Evolutionary conservation across 2,888 invertebrate genomes (phyloP), one percentile per base, ranked within the genome.

Genomic region (Esperia sulphurella): DNA sequence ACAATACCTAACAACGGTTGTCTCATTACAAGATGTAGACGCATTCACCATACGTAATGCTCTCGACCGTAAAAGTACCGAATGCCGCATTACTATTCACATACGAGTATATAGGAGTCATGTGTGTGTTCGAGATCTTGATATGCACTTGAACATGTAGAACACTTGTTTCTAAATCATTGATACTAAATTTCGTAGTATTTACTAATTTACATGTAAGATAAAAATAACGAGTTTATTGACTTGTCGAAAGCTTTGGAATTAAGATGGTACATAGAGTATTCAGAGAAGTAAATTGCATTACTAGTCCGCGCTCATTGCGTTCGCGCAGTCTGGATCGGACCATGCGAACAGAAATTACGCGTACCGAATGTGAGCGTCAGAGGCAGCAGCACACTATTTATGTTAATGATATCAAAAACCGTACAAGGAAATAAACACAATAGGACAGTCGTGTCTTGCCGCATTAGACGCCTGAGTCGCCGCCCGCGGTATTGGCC

Each of bases 401-500:
- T 21, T 21, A 85, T 84, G 83, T 81, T 84, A 85, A 84, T 84
- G 81, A 79, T 84, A 81, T 80, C 81, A 82, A 83, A 84, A 83
- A 77, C 82, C 83, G 68, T 81, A 80, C 75, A 83, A 83, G 84
- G 83, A 83, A 83, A 83, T 83, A 82, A 83, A 83, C 83, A 84
- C 86, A 84, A 84, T 85, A 82, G 83, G 84, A 82, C 85, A 83
- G 82, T 83, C 79, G 79, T 80, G 83, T 83, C 83, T 83, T 69
- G 75, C 74, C 79, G 76, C 79, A 80, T 82, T 83, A 82, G 83
- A 83, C 77, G 80, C 76, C 74, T 71, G 71, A 75, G 80, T 78
- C 76, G 72, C 71, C 68, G 76, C 67, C 75, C 66, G 68, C 78
- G 78, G 80, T 80, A 81, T 83, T 83, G 83, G 76, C 75, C 73